These are phyloP conservation scores for Phrynosoma platyrhinos DNA, from an alignment of 2,113 vertebrate species.

Conservation along the genomic window DNA sequence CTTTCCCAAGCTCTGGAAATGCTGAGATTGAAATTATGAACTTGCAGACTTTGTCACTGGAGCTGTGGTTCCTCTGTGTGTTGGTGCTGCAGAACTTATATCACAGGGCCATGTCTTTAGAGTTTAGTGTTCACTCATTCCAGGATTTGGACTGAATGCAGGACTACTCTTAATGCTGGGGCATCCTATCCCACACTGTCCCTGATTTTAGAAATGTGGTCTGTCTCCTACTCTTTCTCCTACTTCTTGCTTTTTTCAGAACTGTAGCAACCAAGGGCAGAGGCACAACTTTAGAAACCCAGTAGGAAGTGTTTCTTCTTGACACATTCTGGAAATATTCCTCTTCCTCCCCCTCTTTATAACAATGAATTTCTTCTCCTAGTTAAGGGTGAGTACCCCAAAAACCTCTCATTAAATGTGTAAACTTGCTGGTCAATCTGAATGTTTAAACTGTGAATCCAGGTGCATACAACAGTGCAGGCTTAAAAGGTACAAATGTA, in stretches of 20 bases:
- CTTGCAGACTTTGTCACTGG: neutral
- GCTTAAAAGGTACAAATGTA: conserved; percentile 25
- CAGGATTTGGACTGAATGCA: neutral
- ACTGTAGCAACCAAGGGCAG: neutral
- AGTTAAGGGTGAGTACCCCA: conserved; percentile 7
- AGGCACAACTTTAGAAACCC: neutral
- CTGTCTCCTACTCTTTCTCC: conserved; percentile 5
- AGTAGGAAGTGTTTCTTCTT: conserved; percentile 10
- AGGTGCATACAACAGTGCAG: neutral
- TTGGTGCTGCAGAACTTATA: neutral
- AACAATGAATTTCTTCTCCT: neutral
- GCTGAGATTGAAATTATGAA: neutral
- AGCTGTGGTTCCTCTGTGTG: neutral
- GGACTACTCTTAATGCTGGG: neutral
- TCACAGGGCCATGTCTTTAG: neutral
- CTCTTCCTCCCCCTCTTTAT: accelerated
- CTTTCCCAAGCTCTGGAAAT: neutral
- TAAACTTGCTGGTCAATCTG: neutral
- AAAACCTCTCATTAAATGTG: neutral
- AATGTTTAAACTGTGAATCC: neutral
- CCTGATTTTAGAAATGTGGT: conserved; percentile 3
- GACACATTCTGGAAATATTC: neutral
- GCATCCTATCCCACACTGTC: neutral
- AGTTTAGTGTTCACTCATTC: neutral
- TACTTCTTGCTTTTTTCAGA: conserved; percentile 28